Evolutionary conservation across 2,797 vertebrate genomes (phyloP), one percentile per base, ranked within the genome.

Genomic region (Sebastes aleutianus): DNA sequence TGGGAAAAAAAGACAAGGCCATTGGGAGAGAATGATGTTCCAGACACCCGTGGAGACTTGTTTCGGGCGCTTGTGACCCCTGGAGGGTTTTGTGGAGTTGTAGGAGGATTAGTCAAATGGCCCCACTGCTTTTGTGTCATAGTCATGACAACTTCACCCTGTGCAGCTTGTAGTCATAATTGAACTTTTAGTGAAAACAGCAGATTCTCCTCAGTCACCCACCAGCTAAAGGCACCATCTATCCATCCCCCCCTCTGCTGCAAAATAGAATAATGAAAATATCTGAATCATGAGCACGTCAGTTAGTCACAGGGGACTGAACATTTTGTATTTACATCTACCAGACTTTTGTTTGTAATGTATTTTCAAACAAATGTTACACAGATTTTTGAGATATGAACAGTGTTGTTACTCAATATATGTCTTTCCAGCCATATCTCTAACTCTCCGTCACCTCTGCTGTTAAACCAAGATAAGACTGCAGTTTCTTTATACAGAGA

Each of bases 161-260:
- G 89, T 89, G 82, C 80, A 93, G 89, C 78, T 39, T 79, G 84
- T 89, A 90, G 91, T 92, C 90, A 83, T 83, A 91, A 97, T 95
- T 91, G 86, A 90, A 91, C 18, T 93, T 92, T 92, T 85, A 90
- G 78, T 80, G 75, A 82, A 83, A 84, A 79, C 56, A 79, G 34
- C 67, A 59, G 62, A 83, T 61, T 86, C 56, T 56, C 22, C 65
- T 79, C 53, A 79, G 67, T 74, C 78, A 79, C 64, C 72, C 67
- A 78, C 77, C 56, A 86, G 76, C 84, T 78, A 58, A 58, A 74
- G 67, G 79, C 75, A 75, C 53, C 54, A 73, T 70, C 76, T 32
- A 78, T 47, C 70, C 61, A 79, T n/a, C 70, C 16, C 63, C 58
- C 56, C 20, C 8, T 29, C 10, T 9, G 34, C 16, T 57, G 70